Evolutionary conservation across 2,797 vertebrate species (phyloP).

Genomic region (Epinephelus awoara): DNA sequence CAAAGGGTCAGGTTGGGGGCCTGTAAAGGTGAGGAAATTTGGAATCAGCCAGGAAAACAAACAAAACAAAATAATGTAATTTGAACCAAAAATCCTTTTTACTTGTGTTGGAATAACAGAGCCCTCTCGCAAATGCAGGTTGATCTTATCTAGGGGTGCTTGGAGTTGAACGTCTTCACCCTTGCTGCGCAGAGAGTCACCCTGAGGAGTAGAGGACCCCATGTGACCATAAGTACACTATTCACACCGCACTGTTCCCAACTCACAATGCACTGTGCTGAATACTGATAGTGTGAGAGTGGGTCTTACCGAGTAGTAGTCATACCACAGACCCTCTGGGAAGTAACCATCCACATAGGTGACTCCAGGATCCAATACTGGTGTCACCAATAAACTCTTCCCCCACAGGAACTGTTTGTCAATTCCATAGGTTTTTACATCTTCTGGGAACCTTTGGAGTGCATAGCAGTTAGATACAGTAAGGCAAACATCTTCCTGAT

Average conservation of each 20-base stretch:
- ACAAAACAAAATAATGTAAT: background rate
- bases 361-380: conserved; percentile 86
- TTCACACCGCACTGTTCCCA: background rate
- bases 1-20: conserved; percentile 85
- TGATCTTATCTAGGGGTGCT: conserved; percentile 91
- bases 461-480: background rate
- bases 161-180: conserved; percentile 87
- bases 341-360: conserved; percentile 87
- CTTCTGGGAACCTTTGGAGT: conserved; percentile 86
- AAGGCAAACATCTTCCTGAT: background rate
- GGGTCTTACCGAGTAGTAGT: conserved; percentile 89
- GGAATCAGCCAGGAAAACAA: background rate
- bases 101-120: conserved; percentile 90
- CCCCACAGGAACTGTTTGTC: conserved; percentile 94
- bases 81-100: background rate
- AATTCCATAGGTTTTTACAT: conserved; percentile 83
- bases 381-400: conserved; percentile 89
- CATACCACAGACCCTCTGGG: conserved; percentile 90
- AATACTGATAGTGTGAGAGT: background rate
- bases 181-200: conserved; percentile 82
- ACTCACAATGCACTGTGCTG: too few relatives aligned
- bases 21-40: conserved; percentile 54
- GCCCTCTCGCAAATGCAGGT: conserved; percentile 90
- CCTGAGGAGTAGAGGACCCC: conserved; percentile 73
- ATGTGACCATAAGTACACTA: background rate